These are phyloP conservation scores for Drosophila ercepeae DNA, from an alignment of 1,140 invertebrate species.

Conservation along the genomic window DNA sequence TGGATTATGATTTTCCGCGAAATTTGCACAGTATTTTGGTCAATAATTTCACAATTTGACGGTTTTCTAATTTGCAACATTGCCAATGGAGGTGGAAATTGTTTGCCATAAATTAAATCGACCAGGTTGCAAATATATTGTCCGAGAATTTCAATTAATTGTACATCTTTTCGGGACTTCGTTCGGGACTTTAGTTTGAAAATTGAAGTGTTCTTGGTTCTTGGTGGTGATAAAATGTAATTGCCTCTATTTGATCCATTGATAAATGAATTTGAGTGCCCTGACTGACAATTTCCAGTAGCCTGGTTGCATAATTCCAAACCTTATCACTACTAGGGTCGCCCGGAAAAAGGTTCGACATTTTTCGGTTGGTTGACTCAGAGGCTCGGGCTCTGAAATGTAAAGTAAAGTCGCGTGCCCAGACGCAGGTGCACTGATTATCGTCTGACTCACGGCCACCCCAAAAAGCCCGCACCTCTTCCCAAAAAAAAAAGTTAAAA, in stretches of 20 bases:
- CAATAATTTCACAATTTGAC: slow-evolving; percentile 28
- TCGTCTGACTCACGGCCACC: slow-evolving; percentile 64
- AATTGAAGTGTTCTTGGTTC: background rate
- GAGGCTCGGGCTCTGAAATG: background rate
- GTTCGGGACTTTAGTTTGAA: background rate
- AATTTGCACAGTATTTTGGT: slow-evolving; percentile 26
- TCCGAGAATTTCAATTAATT: background rate
- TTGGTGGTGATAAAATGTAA: too few species aligned
- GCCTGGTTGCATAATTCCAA: slow-evolving; percentile 58
- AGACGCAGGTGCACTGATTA: slow-evolving; percentile 76
- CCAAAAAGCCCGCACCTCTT: background rate
- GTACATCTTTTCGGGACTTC: background rate
- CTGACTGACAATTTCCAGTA: background rate
- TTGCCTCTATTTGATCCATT: too few species aligned
- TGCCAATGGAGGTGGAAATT: background rate
- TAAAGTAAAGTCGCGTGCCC: slow-evolving; percentile 59
- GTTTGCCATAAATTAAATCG: background rate
- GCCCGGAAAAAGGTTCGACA: slow-evolving; percentile 35
- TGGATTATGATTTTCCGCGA: slow-evolving; percentile 25
- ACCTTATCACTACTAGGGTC: slow-evolving; percentile 62
- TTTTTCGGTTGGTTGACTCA: slow-evolving; percentile 64
- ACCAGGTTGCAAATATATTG: background rate
- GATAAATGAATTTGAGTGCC: background rate
- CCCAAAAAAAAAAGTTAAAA: background rate
- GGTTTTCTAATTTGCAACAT: slow-evolving; percentile 20